Evolutionary conservation across 2,113 vertebrate species (phyloP).

Genomic region (Saguinus midas): DNA sequence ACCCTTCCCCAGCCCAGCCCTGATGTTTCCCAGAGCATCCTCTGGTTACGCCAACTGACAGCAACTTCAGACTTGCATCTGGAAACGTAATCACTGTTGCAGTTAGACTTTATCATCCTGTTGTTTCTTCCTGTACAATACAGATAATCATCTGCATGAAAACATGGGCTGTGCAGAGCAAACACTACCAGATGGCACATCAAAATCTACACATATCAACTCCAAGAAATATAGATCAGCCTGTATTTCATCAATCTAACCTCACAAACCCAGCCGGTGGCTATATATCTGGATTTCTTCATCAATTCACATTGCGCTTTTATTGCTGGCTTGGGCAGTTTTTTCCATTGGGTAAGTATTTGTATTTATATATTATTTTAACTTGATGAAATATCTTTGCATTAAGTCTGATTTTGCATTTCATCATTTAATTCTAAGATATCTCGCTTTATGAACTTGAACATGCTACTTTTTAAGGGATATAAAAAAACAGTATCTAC

Average conservation of each 20-base stretch:
- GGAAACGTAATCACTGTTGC: constrained; percentile 53
- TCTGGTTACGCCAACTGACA: constrained; percentile 57
- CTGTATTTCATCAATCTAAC: constrained; percentile 53
- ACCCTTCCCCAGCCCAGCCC: constrained; percentile 14
- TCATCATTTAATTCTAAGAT: constrained; percentile 1
- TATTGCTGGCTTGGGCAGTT: constrained; percentile 46
- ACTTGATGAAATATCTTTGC: constrained; percentile 36
- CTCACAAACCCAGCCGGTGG: constrained; percentile 57
- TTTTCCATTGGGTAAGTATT: constrained; percentile 41
- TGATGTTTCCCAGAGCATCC: constrained; percentile 43
- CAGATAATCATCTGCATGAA: constrained; percentile 58
- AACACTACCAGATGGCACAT: constrained; percentile 51
- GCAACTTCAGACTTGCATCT: constrained; percentile 66
- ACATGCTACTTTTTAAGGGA: neutral
- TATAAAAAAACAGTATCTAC: neutral
- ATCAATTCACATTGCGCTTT: neutral
- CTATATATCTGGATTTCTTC: constrained; percentile 61
- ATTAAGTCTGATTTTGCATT: neutral
- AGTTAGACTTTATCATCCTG: constrained; percentile 75
- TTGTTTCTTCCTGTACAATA: constrained; percentile 73
- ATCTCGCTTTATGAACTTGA: neutral
- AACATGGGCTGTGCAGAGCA: constrained; percentile 55
- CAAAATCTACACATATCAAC: constrained; percentile 64
- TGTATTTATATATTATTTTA: neutral
- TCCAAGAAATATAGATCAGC: constrained; percentile 61